Evolutionary conservation across 1,140 invertebrate species (phyloP).

Genomic region (Leptinotarsa defecta): DNA sequence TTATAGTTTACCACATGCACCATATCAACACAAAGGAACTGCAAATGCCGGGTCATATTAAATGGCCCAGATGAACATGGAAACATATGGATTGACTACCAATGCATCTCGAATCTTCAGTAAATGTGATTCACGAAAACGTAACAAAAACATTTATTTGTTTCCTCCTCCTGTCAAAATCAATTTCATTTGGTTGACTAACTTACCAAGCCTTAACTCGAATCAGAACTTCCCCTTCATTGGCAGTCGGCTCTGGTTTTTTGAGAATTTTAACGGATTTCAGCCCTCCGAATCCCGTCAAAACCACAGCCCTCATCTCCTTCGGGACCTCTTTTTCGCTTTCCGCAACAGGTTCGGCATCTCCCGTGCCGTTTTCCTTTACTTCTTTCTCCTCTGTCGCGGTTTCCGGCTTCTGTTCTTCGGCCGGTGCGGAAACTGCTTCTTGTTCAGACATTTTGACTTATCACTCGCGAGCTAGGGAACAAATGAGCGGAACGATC

Average conservation of each 20-base stretch:
- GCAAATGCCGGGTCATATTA: no score
- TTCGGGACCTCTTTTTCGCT: conserved; percentile 66
- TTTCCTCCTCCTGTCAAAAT: not conserved
- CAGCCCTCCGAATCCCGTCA: conserved; percentile 81
- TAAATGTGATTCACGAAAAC: no score
- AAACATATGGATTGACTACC: no score
- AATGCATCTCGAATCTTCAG: no score
- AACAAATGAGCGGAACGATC: conserved; percentile 14
- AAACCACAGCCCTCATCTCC: conserved; percentile 82
- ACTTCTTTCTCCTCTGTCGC: conserved; percentile 56
- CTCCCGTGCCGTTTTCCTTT: conserved; percentile 61
- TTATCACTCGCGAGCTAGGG: conserved; percentile 24
- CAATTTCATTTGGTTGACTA: not conserved
- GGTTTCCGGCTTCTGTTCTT: conserved; percentile 60
- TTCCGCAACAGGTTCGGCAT: conserved; percentile 57
- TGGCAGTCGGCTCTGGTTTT: conserved; percentile 74
- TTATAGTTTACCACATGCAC: no score
- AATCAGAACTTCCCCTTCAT: conserved; percentile 81
- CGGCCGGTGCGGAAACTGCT: conserved; percentile 58
- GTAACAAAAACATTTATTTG: not conserved
- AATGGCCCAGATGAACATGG: no score
- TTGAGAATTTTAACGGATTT: conserved; percentile 82
- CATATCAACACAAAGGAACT: no score
- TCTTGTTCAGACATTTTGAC: conserved; percentile 41
- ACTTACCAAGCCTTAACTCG: conserved; percentile 86